phyloP scores from a whole-genome alignment of 1,140 invertebrate genomes.

The Rhagoletis pomonella region DNA sequence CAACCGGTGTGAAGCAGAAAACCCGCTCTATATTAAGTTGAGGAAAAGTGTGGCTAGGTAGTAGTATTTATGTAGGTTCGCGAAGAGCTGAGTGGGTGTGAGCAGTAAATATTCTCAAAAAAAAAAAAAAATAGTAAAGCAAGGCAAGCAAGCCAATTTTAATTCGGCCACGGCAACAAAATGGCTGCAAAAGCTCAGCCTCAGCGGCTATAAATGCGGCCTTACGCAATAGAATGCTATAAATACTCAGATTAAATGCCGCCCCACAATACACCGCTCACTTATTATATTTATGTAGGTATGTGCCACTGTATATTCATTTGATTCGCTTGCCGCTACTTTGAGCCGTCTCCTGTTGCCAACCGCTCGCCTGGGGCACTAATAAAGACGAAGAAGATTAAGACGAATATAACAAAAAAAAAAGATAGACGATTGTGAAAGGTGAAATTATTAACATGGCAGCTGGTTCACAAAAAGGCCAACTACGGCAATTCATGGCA shows the following conservation, averaged over 20 bases:
- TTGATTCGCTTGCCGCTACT: neutral
- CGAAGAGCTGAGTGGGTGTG: no score
- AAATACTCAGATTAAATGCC: constrained; percentile 36
- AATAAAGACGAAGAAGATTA: constrained; percentile 11
- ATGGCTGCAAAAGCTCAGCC: neutral
- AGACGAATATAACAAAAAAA: neutral
- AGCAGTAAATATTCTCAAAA: no score
- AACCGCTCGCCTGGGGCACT: constrained; percentile 9
- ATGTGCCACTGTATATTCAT: neutral
- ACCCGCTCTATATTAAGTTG: no score
- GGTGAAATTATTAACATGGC: constrained; percentile 42
- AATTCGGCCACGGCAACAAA: constrained; percentile 32
- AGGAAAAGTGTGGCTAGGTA: neutral
- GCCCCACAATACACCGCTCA: neutral
- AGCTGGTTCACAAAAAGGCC: constrained; percentile 8
- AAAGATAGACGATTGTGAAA: neutral
- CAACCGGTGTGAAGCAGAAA: neutral
- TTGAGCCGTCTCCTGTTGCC: neutral
- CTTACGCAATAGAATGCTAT: constrained; percentile 38
- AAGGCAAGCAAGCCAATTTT: constrained; percentile 11
- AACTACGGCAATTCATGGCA: neutral
- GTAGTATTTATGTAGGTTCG: no score
- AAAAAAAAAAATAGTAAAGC: neutral
- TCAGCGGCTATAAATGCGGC: constrained; percentile 26
- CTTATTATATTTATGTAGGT: neutral